Base-by-base conservation (phyloP, 1,140 invertebrate genomes). In the Saccostrea glomerata region DNA sequence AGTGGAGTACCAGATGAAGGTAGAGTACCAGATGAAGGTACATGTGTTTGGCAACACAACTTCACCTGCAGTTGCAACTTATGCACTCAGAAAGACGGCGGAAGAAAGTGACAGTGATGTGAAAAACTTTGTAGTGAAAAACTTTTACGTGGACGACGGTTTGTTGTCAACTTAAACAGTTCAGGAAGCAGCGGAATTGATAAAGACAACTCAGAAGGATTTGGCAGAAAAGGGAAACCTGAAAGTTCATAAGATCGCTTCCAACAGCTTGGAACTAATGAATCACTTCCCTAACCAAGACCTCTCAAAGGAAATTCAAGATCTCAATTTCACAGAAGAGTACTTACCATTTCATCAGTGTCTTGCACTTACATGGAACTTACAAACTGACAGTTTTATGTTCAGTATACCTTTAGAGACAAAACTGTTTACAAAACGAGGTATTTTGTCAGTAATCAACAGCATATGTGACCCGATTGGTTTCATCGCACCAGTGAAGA, bases 381-480 rank as follows among this genome's bases (percentile, higher is more conserved):
- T 88, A 9, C 12, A 86, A n/a, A 77, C 5, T 9, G 90, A 91
- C 70, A 25, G 23, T 15, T 90, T 91, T 82, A 86, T 40, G 4
- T 91, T 91, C 47, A 58, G 58, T 20, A 54, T 89, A 7, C 63
- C 86, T 17, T 1, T 12, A 12, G 86, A 85, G 17, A 47, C 73
- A 9, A 90, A 88, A 83, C 89, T 86, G 1, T 90, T 70, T 56
- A 88, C 86, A 2, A 85, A 56, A 55, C 17, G 86, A 60, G 86
- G 84, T 13, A 36, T 88, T n/a, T n/a, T 92, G 4, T 90, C 91
- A 11, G 89, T 82, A 0, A 85, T 92, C 0, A 88, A 87, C 55
- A 88, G 77, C 25, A 63, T 91, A 25, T 92, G 77, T 88, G 91
- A 92, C 63, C 92, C 92, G 1, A 20, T 92, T 13, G 92, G 91